These are phyloP conservation scores for Borostomias antarcticus DNA, from an alignment of 2,797 vertebrate species.

Conservation along the genomic window DNA sequence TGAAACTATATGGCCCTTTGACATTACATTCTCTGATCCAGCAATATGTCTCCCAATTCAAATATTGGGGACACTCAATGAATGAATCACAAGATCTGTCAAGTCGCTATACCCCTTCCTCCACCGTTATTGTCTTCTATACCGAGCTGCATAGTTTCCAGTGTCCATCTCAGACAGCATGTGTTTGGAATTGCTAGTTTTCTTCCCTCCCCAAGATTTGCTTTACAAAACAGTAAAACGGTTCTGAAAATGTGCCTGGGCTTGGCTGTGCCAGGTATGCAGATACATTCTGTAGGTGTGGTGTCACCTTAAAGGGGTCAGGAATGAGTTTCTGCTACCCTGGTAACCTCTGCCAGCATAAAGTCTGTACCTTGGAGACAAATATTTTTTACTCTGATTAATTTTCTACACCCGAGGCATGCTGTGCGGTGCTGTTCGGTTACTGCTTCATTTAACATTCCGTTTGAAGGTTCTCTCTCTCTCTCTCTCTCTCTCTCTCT, in stretches of 20 bases:
- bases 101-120: background rate
- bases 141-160: no score
- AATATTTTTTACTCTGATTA: slow-evolving; percentile 11
- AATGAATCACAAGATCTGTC: no score
- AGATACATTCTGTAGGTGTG: background rate
- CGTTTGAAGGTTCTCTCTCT: slow-evolving; percentile 45
- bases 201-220: no score
- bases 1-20: background rate
- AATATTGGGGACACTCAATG: no score
- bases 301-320: background rate
- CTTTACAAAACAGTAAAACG: background rate
- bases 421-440: slow-evolving; percentile 27
- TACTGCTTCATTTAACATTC: slow-evolving; percentile 34
- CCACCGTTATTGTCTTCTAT: no score
- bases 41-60: no score
- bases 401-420: slow-evolving; percentile 25
- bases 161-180: no score
- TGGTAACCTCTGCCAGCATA: background rate
- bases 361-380: background rate
- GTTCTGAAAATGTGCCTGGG: slow-evolving; percentile 1
- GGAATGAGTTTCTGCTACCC: background rate
- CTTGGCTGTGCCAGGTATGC: background rate
- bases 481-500: no score
- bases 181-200: no score
- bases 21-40: no score